Evolutionary conservation across 2,797 vertebrate genomes (phyloP).

Genomic region (Alfaro cultratus): DNA sequence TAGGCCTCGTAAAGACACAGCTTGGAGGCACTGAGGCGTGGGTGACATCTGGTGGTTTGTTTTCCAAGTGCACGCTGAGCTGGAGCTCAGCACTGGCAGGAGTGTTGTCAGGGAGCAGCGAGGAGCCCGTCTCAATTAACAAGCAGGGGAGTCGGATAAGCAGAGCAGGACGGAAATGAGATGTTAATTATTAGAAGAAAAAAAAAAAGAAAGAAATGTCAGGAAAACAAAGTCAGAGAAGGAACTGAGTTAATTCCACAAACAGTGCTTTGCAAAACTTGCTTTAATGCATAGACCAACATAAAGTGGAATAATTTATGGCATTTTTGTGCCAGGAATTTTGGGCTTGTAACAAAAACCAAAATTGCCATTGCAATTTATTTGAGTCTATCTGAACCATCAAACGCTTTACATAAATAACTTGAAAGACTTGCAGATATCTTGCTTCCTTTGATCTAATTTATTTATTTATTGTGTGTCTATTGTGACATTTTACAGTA

Average conservation of each 20-base stretch:
- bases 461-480: too few relatives aligned
- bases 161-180: constrained; percentile 24
- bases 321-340: too few relatives aligned
- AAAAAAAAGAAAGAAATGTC: constrained; percentile 6
- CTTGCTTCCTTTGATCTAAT: too few relatives aligned
- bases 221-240: constrained; percentile 22
- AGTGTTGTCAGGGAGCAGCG: background rate
- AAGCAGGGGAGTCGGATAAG: constrained; percentile 31
- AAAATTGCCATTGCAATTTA: fast-evolving
- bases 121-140: constrained; percentile 45
- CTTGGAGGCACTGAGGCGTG: constrained; percentile 47
- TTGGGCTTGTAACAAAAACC: too few relatives aligned
- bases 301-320: too few relatives aligned
- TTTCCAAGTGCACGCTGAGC: constrained; percentile 47
- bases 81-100: constrained; percentile 22
- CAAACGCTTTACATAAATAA: too few relatives aligned
- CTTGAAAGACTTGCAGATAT: too few relatives aligned
- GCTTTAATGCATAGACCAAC: too few relatives aligned
- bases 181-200: constrained; percentile 42
- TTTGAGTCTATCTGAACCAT: too few relatives aligned
- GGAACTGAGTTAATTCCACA: constrained; percentile 20
- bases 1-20: constrained; percentile 46
- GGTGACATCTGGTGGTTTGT: constrained; percentile 72
- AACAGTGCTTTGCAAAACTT: background rate
- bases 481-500: too few relatives aligned